Evolutionary conservation across 2,113 vertebrate species (phyloP).

Genomic region (Beaufortia kweichowensis): DNA sequence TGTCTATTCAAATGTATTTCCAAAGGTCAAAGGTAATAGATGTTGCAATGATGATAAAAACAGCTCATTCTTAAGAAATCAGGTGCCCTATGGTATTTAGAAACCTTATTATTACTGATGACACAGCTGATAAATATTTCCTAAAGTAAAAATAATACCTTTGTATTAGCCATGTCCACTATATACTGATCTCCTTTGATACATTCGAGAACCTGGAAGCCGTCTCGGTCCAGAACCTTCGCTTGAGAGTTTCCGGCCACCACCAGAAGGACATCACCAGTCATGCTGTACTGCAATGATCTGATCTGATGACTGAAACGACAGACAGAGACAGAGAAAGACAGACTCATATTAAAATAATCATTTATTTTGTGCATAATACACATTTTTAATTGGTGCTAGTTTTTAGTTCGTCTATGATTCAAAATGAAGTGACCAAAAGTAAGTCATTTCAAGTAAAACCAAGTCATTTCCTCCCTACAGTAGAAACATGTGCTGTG

Average conservation of each 20-base stretch:
- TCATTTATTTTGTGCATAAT: no score
- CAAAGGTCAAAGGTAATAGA: no score
- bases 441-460: no score
- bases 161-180: conserved; percentile 97
- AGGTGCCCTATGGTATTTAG: no score
- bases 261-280: conserved; percentile 93
- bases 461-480: neutral
- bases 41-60: no score
- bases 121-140: no score
- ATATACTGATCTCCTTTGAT: conserved; percentile 98
- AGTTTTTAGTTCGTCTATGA: no score
- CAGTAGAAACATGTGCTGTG: neutral
- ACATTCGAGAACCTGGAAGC: conserved; percentile 97
- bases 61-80: no score
- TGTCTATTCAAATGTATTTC: neutral
- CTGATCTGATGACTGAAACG: conserved; percentile 89
- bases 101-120: neutral
- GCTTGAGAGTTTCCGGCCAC: conserved; percentile 94
- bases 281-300: conserved; percentile 90
- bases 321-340: neutral
- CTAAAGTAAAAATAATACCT: conserved; percentile 73
- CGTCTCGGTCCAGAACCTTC: conserved; percentile 95
- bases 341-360: no score
- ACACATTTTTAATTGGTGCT: no score
- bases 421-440: no score